These are phyloP conservation scores for Steromphala cineraria DNA, from an alignment of 2,888 invertebrate genomes.

Conservation along the genomic window DNA sequence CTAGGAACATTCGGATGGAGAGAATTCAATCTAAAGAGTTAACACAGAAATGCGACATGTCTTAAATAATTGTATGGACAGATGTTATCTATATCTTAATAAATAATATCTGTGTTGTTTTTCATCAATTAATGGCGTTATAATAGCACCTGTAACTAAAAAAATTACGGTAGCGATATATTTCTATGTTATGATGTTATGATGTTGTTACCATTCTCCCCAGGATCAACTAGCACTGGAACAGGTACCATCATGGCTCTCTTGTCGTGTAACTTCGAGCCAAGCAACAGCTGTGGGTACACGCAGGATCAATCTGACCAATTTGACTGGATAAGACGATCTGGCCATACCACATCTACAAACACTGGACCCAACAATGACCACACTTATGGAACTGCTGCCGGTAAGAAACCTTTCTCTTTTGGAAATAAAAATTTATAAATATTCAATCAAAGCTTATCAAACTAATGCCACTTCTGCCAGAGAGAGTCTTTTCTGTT, in stretches of 20 bases:
- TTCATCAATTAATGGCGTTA: no score
- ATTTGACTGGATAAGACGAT: slow-evolving; percentile 61
- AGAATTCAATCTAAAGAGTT: no score
- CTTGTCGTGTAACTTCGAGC: slow-evolving; percentile 67
- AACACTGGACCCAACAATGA: slow-evolving; percentile 63
- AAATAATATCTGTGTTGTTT: no score
- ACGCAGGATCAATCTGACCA: slow-evolving; percentile 42
- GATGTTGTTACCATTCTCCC: background rate
- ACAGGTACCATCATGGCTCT: background rate
- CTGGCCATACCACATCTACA: slow-evolving; percentile 45
- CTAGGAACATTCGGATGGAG: no score
- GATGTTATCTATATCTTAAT: no score
- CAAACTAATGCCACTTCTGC: no score
- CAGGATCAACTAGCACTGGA: background rate
- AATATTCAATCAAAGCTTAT: background rate
- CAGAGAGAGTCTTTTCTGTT: no score
- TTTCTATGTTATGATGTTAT: no score
- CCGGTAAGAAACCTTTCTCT: slow-evolving; percentile 41
- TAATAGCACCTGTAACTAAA: no score
- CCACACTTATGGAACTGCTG: slow-evolving; percentile 57
- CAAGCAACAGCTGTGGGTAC: slow-evolving; percentile 54
- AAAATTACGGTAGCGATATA: no score
- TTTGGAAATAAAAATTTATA: background rate
- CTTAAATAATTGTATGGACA: no score
- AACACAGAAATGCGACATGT: no score